Evolutionary conservation across 2,888 invertebrate species (phyloP).

Genomic region (Melitaea athalia): DNA sequence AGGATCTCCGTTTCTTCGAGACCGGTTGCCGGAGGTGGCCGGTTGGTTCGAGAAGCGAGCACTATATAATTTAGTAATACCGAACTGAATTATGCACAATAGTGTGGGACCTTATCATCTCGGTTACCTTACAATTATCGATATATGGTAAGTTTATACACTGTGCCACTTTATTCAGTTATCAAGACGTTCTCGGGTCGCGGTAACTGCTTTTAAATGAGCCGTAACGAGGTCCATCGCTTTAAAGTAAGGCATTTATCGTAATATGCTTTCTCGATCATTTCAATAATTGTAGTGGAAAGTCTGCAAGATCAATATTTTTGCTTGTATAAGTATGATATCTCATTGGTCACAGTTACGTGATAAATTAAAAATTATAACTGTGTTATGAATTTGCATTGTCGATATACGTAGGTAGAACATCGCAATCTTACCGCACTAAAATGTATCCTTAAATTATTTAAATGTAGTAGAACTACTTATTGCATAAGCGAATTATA

Average conservation of each 20-base stretch:
- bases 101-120: constrained; percentile 68
- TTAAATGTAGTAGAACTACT: constrained; percentile 16
- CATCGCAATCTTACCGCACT: constrained; percentile 4
- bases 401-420: not conserved
- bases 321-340: constrained; percentile 16
- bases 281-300: constrained; percentile 38
- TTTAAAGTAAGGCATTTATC: constrained; percentile 49
- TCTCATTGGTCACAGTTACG: constrained; percentile 17
- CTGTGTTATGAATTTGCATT: not conserved
- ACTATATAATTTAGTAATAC: constrained; percentile 74
- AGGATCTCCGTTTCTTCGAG: constrained; percentile 33
- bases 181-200: constrained; percentile 61
- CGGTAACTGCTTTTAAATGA: constrained; percentile 66
- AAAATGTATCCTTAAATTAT: constrained; percentile 18
- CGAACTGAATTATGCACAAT: constrained; percentile 74
- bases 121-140: constrained; percentile 72
- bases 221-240: constrained; percentile 61
- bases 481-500: constrained; percentile 26
- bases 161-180: constrained; percentile 56
- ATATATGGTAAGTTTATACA: constrained; percentile 59
- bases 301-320: constrained; percentile 58
- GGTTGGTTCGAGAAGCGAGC: constrained; percentile 34
- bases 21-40: constrained; percentile 52
- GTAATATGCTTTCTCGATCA: constrained; percentile 59
- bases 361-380: not conserved